Conservation (phyloP, 2,888 invertebrate species). For the Heliconius charithonia region DNA sequence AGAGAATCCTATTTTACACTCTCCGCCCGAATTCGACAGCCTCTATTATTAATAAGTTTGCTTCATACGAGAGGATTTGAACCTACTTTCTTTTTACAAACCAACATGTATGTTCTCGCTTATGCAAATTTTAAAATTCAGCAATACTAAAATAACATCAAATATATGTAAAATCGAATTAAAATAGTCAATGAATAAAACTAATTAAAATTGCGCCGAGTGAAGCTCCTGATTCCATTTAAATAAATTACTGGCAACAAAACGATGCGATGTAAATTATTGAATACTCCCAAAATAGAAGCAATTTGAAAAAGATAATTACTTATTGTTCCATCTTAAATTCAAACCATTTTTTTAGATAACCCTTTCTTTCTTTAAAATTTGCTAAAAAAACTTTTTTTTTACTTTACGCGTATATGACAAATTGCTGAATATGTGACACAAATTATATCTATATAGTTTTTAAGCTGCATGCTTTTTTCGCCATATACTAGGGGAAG, state of each 20-base stretch:
- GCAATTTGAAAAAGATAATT: constrained; percentile 21
- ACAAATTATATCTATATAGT: too few relatives aligned
- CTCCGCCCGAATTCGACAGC: background rate
- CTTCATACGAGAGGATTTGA: background rate
- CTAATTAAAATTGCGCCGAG: constrained; percentile 33
- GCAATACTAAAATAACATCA: too few relatives aligned
- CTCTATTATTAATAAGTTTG: too few relatives aligned
- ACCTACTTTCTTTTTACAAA: background rate
- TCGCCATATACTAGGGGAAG: too few relatives aligned
- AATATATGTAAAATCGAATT: constrained; percentile 7
- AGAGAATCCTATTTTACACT: background rate
- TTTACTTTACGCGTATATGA: background rate
- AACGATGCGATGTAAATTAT: constrained; percentile 31
- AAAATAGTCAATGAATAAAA: constrained; percentile 29
- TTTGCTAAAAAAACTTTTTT: too few relatives aligned
- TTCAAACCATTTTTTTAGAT: background rate
- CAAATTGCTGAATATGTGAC: too few relatives aligned
- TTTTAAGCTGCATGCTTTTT: too few relatives aligned
- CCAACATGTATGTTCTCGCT: background rate
- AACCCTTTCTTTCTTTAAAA: too few relatives aligned
- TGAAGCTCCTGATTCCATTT: constrained; percentile 28
- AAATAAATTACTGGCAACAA: constrained; percentile 29
- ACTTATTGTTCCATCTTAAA: background rate
- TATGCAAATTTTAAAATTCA: too few relatives aligned
- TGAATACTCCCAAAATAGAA: constrained; percentile 15